A percentile compares a stretch with the other conserved stretches of the same genome.
Evolutionary conservation across 1,140 invertebrate genomes (phyloP).

Genomic region (Bombus superbus): DNA sequence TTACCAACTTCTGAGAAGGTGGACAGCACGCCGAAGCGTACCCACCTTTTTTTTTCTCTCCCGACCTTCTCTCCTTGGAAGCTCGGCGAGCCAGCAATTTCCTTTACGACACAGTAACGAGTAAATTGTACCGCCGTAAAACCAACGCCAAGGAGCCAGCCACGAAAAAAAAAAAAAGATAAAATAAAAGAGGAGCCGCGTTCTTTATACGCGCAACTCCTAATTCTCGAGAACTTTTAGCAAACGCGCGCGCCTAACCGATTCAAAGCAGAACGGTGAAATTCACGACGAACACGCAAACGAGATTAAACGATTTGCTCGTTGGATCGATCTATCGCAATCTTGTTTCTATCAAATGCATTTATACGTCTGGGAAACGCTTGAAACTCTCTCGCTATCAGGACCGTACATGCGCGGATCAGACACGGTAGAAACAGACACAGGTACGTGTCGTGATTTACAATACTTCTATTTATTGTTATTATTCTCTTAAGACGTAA

Average conservation of each 20-base stretch:
- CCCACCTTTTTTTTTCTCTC: neutral
- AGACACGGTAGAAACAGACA: neutral
- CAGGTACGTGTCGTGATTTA: neutral
- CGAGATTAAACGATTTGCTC: no score
- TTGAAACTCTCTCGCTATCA: neutral
- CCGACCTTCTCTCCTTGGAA: neutral
- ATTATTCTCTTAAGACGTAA: neutral
- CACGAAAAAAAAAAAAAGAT: neutral
- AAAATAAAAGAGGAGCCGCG: neutral
- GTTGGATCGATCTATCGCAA: neutral
- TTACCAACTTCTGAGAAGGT: conserved; percentile 38
- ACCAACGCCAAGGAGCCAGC: neutral
- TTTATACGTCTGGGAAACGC: neutral
- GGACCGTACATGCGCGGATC: neutral
- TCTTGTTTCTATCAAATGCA: neutral
- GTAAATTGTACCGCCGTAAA: neutral
- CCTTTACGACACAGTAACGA: neutral
- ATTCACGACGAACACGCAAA: neutral
- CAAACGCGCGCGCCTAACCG: neutral
- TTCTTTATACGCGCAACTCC: neutral
- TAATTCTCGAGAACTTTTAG: neutral
- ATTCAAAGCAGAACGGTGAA: neutral
- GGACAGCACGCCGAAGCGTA: neutral
- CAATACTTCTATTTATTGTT: no score
- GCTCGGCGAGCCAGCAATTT: neutral